Conservation (phyloP, 2,888 invertebrate genomes). For the Lithophane ornitopus region DNA sequence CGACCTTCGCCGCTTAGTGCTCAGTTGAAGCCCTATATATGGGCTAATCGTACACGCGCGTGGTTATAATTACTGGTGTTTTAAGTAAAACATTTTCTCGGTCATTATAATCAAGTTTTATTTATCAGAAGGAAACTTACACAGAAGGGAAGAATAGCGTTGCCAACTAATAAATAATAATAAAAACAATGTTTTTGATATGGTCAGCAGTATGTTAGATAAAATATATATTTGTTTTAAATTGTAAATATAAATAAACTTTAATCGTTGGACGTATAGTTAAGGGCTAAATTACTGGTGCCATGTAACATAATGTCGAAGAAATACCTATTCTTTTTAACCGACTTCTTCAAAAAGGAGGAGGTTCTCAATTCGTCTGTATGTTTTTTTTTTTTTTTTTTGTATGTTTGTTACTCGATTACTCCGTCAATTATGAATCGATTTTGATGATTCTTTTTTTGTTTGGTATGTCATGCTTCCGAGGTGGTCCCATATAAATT, state of each 20-base stretch:
- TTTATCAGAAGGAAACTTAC: not conserved
- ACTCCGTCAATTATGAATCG: too few species aligned
- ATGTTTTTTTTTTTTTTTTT: too few species aligned
- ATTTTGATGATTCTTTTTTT: too few species aligned
- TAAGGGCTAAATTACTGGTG: too few species aligned
- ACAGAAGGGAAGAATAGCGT: not conserved
- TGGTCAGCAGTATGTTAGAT: not conserved
- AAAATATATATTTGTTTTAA: not conserved
- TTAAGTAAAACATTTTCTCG: not conserved
- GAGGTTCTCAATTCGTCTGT: too few species aligned
- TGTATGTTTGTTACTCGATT: too few species aligned
- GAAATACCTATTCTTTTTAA: too few species aligned
- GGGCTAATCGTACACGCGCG: constrained; percentile 51
- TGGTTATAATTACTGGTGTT: constrained; percentile 13
- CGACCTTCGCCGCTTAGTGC: constrained; percentile 40
- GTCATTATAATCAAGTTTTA: not conserved
- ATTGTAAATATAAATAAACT: not conserved
- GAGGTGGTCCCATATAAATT: too few species aligned
- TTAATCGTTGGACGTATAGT: too few species aligned
- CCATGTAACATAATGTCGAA: too few species aligned
- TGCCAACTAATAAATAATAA: not conserved
- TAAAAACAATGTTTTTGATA: not conserved
- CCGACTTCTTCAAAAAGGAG: too few species aligned
- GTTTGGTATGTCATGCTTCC: too few species aligned
- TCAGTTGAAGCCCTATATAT: constrained; percentile 60